Conservation (phyloP, 2,797 vertebrate species). For the Channallabes apus region DNA sequence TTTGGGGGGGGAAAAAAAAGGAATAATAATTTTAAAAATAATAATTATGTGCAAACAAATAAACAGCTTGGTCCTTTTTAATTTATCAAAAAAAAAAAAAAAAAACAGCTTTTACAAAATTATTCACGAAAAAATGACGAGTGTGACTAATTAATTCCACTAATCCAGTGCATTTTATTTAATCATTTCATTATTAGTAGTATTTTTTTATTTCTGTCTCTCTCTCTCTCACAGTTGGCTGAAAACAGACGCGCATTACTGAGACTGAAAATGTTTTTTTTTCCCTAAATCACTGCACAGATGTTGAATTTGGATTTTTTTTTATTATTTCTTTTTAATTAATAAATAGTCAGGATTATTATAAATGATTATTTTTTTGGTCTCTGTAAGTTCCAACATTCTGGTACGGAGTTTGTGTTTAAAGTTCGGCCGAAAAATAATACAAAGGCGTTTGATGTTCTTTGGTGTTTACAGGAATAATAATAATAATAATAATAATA, state of each 20-base stretch:
- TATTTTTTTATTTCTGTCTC: background rate
- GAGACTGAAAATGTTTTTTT: background rate
- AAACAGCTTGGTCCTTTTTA: slow-evolving; percentile 78
- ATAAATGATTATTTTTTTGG: slow-evolving; percentile 61
- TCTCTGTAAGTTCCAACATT: slow-evolving; percentile 53
- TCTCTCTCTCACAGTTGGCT: background rate
- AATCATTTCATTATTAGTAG: background rate
- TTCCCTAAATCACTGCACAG: slow-evolving; percentile 44
- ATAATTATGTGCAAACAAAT: slow-evolving; percentile 70
- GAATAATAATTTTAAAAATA: slow-evolving; percentile 26
- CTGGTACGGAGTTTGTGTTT: background rate
- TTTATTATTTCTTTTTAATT: slow-evolving; percentile 17
- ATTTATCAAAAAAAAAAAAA: slow-evolving; percentile 59
- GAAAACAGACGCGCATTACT: background rate
- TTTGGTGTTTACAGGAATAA: slow-evolving; percentile 74
- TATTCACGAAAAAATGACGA: slow-evolving; percentile 48
- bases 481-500: slow-evolving; percentile 25
- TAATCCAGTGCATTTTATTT: slow-evolving; percentile 49
- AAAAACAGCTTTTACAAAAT: slow-evolving; percentile 58
- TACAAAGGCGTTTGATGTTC: slow-evolving; percentile 58
- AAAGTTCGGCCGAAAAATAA: background rate
- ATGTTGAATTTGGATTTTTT: slow-evolving; percentile 55
- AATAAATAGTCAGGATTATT: slow-evolving; percentile 37
- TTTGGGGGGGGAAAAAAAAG: background rate
- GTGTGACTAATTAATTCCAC: slow-evolving; percentile 3